Conservation (phyloP, 2,113 vertebrate species). For the Esox niger region DNA sequence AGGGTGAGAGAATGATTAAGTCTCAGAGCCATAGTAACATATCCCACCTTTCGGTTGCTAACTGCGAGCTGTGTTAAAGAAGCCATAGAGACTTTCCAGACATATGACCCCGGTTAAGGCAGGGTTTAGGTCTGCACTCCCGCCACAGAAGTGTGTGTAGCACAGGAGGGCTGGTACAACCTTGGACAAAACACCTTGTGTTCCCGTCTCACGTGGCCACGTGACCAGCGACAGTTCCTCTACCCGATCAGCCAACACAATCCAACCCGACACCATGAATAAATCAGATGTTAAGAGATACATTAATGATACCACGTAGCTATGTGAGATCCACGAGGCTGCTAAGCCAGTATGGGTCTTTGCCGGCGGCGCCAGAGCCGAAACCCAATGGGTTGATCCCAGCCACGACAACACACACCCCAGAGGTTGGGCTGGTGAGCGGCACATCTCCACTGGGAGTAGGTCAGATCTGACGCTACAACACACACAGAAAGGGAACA, state of each 20-base stretch:
- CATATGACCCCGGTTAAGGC: slow-evolving; percentile 13
- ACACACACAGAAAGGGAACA: too few species aligned
- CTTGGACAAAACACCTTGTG: neutral
- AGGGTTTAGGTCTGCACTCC: neutral
- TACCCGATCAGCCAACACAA: slow-evolving; percentile 34
- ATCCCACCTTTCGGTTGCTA: slow-evolving; percentile 18
- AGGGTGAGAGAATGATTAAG: too few species aligned
- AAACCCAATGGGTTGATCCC: slow-evolving; percentile 28
- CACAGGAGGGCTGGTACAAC: slow-evolving; percentile 17
- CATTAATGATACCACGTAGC: slow-evolving; percentile 56
- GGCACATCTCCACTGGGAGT: slow-evolving; percentile 16
- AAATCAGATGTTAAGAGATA: slow-evolving; percentile 52
- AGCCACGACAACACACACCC: slow-evolving; percentile 13
- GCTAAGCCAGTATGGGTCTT: slow-evolving; percentile 49
- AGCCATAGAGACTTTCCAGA: neutral
- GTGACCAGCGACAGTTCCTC: slow-evolving; percentile 29
- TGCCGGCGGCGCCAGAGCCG: slow-evolving; percentile 33
- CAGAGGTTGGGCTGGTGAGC: slow-evolving; percentile 16
- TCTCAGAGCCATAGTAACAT: neutral
- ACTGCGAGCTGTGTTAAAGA: slow-evolving; percentile 13
- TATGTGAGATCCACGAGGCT: slow-evolving; percentile 57
- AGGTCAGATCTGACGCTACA: slow-evolving; percentile 9
- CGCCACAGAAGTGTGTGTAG: too few species aligned
- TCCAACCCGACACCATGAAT: slow-evolving; percentile 39
- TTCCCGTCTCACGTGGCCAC: slow-evolving; percentile 20